Evolutionary conservation across 2,888 invertebrate species (phyloP), one percentile per base, ranked within the genome.

Genomic region (Alsophila aescularia): DNA sequence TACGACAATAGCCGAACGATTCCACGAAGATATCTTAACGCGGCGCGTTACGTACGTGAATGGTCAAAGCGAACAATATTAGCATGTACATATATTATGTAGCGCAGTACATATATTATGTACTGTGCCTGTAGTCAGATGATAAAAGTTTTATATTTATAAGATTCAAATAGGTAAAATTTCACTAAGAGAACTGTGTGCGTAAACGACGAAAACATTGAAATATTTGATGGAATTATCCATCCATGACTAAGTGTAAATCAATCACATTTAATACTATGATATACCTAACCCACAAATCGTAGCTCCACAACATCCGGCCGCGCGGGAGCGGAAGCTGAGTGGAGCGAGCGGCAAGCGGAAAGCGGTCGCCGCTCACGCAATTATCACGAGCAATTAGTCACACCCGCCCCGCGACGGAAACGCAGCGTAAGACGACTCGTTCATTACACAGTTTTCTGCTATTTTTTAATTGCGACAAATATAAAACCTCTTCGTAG

Each of bases 361-460:
- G 66, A 61, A 65, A 66, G 63, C 70, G 66, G 64, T 62, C 63
- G 58, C 58, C 60, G 48, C 66, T 62, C 21, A 44, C 63, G 70
- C 70, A 75, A 81, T 82, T 77, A 80, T 70, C 70, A 58, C 74
- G 72, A 74, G 71, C 77, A 81, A 81, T 82, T 81, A 83, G 74
- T 72, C 70, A 56, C 66, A 39, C 60, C 58, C 52, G 35, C 13
- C 34, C 29, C 34, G 36, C 42, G 18, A 14, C 16, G 35, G 41
- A 36, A 42, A 36, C 32, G 42, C 56, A 59, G 54, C 47, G 32
- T 40, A 51, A 57, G 39, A 49, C 39, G 49, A 47, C 42, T 55
- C 52, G 42, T 34, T 48, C 54, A 42, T 50, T 50, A 49, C 41
- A 42, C 36, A 37, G 18, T 18, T 18, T n/a, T 18, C n/a, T 18